Evolutionary conservation across 2,888 invertebrate genomes (phyloP).

Genomic region (Argyresthia goedartella): DNA sequence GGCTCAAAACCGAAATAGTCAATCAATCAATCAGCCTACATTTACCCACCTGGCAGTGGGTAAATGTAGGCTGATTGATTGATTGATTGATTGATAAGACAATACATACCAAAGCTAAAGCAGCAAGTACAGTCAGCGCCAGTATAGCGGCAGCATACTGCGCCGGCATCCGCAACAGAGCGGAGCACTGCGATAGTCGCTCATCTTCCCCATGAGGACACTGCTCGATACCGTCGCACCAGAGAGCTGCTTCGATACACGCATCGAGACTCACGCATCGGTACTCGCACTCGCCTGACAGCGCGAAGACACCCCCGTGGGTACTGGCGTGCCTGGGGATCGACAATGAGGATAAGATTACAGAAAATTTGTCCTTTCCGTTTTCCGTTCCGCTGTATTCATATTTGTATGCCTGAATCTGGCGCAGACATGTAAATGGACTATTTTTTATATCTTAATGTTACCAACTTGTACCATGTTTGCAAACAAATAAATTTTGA

Average conservation of each 20-base stretch:
- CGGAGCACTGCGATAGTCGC: conserved; percentile 83
- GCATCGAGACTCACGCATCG: conserved; percentile 85
- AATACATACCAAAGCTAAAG: conserved; percentile 62
- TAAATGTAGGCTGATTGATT: too few species aligned
- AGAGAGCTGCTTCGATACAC: conserved; percentile 82
- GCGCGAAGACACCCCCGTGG: conserved; percentile 66
- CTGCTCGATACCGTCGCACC: conserved; percentile 85
- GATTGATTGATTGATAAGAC: too few species aligned
- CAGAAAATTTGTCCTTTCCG: background rate
- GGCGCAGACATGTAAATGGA: too few species aligned
- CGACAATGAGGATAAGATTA: background rate
- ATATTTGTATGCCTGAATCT: too few species aligned
- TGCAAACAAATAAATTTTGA: too few species aligned
- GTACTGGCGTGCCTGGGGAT: conserved; percentile 62
- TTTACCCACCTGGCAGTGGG: too few species aligned
- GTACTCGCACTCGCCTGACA: conserved; percentile 80
- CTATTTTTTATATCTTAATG: too few species aligned
- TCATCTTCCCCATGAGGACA: conserved; percentile 88
- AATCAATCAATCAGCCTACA: too few species aligned
- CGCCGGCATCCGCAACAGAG: conserved; percentile 81
- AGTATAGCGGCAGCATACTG: conserved; percentile 75
- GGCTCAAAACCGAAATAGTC: too few species aligned
- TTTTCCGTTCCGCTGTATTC: too few species aligned
- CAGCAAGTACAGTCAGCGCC: conserved; percentile 57
- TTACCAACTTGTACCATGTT: too few species aligned